These are phyloP conservation scores for Toxonevra muliebris DNA, from an alignment of 2,888 invertebrate genomes.

Conservation along the genomic window DNA sequence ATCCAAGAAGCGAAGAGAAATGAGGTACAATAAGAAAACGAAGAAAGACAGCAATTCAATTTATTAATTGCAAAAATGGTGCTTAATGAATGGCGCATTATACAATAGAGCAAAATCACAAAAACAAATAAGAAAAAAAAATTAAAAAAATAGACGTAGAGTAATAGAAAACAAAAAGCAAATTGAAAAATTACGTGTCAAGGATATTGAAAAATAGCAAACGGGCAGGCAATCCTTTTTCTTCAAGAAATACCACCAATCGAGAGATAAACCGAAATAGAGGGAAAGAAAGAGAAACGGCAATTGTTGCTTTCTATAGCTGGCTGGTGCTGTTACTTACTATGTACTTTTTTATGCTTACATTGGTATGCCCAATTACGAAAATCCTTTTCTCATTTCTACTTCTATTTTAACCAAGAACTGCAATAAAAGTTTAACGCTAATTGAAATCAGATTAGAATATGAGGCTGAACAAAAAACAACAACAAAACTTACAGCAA, in stretches of 20 bases:
- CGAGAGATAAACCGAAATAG: too few species aligned
- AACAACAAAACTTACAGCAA: not conserved
- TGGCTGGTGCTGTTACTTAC: too few species aligned
- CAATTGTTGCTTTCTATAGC: too few species aligned
- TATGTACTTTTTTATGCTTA: too few species aligned
- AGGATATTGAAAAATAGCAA: not conserved
- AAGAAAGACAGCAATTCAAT: constrained; percentile 24
- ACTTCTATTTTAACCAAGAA: too few species aligned
- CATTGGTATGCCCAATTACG: too few species aligned
- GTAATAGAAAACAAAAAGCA: constrained; percentile 10
- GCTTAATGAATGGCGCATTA: constrained; percentile 8
- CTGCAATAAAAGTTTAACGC: constrained; percentile 3
- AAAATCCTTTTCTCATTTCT: too few species aligned
- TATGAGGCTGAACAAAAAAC: constrained; percentile 6
- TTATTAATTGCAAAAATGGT: constrained; percentile 24
- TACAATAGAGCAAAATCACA: not conserved
- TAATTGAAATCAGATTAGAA: constrained; percentile 27
- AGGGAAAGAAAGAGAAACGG: too few species aligned
- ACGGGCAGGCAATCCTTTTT: too few species aligned
- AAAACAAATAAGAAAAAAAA: constrained; percentile 1
- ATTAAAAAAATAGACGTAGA: constrained; percentile 16
- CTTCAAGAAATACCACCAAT: too few species aligned
- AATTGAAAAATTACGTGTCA: not conserved
- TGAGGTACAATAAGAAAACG: not conserved
- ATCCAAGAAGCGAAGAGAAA: constrained; percentile 18